phyloP scores from a whole-genome alignment of 1,140 invertebrate species.

The Acyrthosiphon pisum region DNA sequence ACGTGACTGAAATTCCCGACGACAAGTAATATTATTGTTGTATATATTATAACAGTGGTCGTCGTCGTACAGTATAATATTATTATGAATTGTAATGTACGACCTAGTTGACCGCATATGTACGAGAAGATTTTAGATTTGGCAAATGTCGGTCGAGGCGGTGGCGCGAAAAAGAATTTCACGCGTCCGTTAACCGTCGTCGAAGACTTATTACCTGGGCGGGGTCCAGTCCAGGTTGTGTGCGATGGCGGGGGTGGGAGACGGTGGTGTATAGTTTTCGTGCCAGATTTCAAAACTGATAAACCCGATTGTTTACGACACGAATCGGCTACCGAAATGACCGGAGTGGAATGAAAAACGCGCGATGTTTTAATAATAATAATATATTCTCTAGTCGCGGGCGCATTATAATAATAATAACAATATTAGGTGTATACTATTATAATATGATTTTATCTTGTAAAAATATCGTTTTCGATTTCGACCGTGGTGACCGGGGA shows the following conservation, averaged over 20 bases:
- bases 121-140: background rate
- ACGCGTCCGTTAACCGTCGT: background rate
- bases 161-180: background rate
- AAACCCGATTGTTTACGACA: slow-evolving; percentile 51
- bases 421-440: background rate
- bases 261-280: background rate
- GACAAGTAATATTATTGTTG: background rate
- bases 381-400: background rate
- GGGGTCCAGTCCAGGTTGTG: background rate
- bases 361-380: slow-evolving; percentile 10
- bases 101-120: background rate
- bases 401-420: background rate
- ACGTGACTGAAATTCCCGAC: background rate
- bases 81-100: background rate
- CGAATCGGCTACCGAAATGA: slow-evolving; percentile 43
- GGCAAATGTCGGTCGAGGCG: background rate
- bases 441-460: slow-evolving; percentile 11
- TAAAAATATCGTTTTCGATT: slow-evolving; percentile 30
- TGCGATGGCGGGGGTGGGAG: background rate
- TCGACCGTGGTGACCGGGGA: background rate
- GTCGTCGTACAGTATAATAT: background rate
- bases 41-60: background rate
- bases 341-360: background rate
- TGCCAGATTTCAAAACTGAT: slow-evolving; percentile 33
- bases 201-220: background rate